Percentiles rank a stretch among this genome's conserved stretches.
These are phyloP conservation scores for Silurus aristotelis DNA, from an alignment of 2,797 vertebrate species.

Conservation along the genomic window DNA sequence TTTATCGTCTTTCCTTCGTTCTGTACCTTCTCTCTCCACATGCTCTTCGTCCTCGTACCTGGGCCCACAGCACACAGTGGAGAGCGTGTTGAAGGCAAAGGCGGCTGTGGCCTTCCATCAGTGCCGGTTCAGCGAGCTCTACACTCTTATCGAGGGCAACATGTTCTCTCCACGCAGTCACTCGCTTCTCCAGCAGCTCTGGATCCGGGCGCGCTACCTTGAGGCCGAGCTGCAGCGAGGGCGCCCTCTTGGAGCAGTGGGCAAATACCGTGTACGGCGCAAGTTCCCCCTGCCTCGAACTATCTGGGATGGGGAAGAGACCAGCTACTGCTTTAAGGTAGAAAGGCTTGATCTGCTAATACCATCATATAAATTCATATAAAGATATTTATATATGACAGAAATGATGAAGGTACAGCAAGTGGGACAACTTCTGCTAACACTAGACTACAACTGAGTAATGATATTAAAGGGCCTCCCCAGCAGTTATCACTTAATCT, in stretches of 20 bases:
- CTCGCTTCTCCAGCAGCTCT: conserved; percentile 74
- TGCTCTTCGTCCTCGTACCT: conserved; percentile 41
- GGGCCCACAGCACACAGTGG: conserved; percentile 58
- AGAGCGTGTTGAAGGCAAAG: conserved; percentile 70
- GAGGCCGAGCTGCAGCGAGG: conserved; percentile 72
- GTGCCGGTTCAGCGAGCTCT: conserved; percentile 70
- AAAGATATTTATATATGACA: background rate
- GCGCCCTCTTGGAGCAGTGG: conserved; percentile 72
- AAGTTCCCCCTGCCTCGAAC: conserved; percentile 72
- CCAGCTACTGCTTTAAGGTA: conserved; percentile 76
- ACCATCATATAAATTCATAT: background rate
- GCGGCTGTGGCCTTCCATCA: conserved; percentile 72
- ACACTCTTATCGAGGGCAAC: conserved; percentile 68
- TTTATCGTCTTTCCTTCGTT: conserved; percentile 65
- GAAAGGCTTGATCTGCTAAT: background rate
- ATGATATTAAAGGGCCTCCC: background rate
- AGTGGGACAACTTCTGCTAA: background rate
- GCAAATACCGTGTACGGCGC: conserved; percentile 72
- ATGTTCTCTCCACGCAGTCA: conserved; percentile 69
- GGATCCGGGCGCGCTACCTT: conserved; percentile 70
- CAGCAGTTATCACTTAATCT: background rate
- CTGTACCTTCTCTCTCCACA: conserved; percentile 59
- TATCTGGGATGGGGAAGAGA: conserved; percentile 78
- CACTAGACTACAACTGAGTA: background rate
- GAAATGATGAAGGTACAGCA: too few species aligned